Evolutionary conservation across 1,140 invertebrate genomes (phyloP).

Genomic region (Lucilia cuprina): DNA sequence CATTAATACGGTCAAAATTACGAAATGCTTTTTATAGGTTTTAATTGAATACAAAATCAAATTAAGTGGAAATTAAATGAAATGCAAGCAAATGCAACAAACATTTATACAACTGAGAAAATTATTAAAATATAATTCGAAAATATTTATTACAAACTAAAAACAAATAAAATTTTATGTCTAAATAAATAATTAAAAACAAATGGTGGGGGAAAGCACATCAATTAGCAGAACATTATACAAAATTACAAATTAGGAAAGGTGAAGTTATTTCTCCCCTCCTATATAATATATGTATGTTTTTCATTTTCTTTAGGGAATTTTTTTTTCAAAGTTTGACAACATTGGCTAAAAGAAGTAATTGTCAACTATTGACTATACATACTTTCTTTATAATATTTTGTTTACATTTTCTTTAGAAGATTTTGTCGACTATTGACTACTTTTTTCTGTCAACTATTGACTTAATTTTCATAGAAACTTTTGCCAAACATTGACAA

Average conservation of each 20-base stretch:
- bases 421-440: too few relatives aligned
- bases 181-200: not conserved
- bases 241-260: not conserved
- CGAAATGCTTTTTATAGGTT: not conserved
- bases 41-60: constrained; percentile 12
- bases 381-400: too few relatives aligned
- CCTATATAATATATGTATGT: too few relatives aligned
- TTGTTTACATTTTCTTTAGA: too few relatives aligned
- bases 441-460: too few relatives aligned
- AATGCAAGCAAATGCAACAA: not conserved
- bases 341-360: too few relatives aligned
- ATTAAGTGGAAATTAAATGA: not conserved
- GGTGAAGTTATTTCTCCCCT: too few relatives aligned
- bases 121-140: not conserved
- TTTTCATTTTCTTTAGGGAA: too few relatives aligned
- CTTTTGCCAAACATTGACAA: too few relatives aligned
- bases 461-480: too few relatives aligned
- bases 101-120: not conserved
- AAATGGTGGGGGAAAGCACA: not conserved
- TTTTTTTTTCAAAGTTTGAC: too few relatives aligned
- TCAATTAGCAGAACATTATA: not conserved
- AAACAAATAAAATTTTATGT: not conserved
- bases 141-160: not conserved
- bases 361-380: too few relatives aligned
- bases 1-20: not conserved